Evolutionary conservation across 2,888 invertebrate species (phyloP).

Genomic region (Sphinx pinastri): DNA sequence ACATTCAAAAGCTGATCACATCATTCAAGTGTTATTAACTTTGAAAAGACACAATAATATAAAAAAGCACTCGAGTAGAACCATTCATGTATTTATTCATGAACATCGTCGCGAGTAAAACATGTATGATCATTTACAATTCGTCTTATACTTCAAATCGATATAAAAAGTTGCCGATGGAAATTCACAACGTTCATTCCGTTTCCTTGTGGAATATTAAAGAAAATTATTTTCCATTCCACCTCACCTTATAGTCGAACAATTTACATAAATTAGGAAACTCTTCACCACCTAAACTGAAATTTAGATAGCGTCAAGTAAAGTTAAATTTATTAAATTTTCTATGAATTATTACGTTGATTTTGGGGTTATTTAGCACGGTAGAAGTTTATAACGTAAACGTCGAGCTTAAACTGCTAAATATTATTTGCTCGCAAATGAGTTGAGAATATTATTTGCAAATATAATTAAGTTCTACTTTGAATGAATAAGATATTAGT

Average conservation of each 20-base stretch:
- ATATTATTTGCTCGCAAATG: conserved; percentile 23
- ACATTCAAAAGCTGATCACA: too few species aligned
- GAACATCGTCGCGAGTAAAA: background rate
- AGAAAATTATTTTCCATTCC: conserved; percentile 71
- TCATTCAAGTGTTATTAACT: background rate
- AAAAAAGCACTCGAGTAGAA: too few species aligned
- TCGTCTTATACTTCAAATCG: conserved; percentile 1
- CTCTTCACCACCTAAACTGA: conserved; percentile 60
- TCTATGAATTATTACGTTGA: conserved; percentile 52
- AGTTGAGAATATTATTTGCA: conserved; percentile 21
- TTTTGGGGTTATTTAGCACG: conserved; percentile 48
- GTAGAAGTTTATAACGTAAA: conserved; percentile 33
- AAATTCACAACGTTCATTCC: conserved; percentile 43
- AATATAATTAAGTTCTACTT: conserved; percentile 21
- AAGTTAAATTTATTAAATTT: conserved; percentile 63
- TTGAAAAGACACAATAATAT: background rate
- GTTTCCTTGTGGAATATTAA: conserved; percentile 63
- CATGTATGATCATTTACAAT: too few species aligned
- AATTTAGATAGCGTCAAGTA: conserved; percentile 59
- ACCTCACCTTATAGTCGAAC: conserved; percentile 58
- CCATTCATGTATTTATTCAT: too few species aligned
- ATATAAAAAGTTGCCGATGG: conserved; percentile 38
- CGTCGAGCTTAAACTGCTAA: conserved; percentile 16
- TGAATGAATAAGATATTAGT: background rate
- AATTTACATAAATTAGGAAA: conserved; percentile 75